Base-by-base conservation (phyloP, 2,888 invertebrate species). In the Lasioglossum villosulum region DNA sequence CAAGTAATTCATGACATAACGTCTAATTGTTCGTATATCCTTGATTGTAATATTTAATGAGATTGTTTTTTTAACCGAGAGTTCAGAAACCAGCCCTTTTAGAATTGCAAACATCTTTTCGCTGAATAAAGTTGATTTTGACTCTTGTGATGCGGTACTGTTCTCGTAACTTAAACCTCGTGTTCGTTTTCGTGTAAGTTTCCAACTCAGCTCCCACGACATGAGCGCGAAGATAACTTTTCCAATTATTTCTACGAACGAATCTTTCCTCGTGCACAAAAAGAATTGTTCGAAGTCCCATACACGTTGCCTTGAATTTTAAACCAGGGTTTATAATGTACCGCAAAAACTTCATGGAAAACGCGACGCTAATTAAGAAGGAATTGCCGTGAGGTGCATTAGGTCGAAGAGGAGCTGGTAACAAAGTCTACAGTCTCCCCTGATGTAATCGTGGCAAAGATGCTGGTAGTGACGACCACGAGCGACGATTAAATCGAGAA, bases 351-450 rank as follows among this genome's bases (percentile, higher is more conserved):
- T 30, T 45, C 66, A 23, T 45, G 63, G 59, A 75, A 66, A 42
- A 63, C 45, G 75, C 52, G 74, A 70, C 39, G 77, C 30, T 68
- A 75, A 84, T 82, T 77, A 68, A 73, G 56, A 72, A 63, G 72
- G 68, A 68, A 75, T 76, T 81, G 78, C 68, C 80, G 83, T 71
- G 70, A 84, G 63, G 73, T 52, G 80, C 70, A 74, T 80, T 74
- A 42, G 68, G 63, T 52, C 66, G 39, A 70, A 42, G 72, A 42
- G 75, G 68, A 73, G 34, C 37, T 27, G 37, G 45, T 78, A 76
- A 76, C 75, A 63, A 78, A 66, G 76, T 74, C 75, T 30, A 75
- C 68, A 23, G 76, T 78, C 63, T 78, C 73, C 72, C 73, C 56
- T 73, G 37, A 48, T 59, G 78, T 78, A 77, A 81, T 81, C 74